Evolutionary conservation across 2,888 invertebrate genomes (phyloP).

Genomic region (Drosophila antonietae): DNA sequence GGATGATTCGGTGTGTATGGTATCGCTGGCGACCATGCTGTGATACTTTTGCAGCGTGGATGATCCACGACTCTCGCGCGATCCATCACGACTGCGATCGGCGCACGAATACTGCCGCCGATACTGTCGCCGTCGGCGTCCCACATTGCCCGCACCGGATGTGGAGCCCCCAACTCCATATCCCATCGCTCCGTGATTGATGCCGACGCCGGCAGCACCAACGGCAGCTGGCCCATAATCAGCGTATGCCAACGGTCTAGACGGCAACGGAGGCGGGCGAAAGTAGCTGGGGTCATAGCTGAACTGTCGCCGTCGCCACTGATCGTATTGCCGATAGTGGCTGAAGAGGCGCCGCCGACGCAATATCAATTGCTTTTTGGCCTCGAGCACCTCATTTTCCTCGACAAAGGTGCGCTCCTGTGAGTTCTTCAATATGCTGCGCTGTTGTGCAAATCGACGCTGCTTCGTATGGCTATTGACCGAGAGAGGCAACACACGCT

Average conservation of each 20-base stretch:
- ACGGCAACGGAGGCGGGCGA: constrained; percentile 76
- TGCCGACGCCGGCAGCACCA: constrained; percentile 47
- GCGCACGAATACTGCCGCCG: constrained; percentile 83
- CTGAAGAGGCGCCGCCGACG: constrained; percentile 83
- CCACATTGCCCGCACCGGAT: constrained; percentile 64
- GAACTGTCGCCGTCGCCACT: constrained; percentile 84
- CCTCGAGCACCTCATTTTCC: constrained; percentile 82
- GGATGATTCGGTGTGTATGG: constrained; percentile 77
- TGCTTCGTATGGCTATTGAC: constrained; percentile 59
- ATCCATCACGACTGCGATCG: constrained; percentile 82
- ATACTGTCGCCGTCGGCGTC: constrained; percentile 82
- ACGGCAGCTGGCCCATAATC: constrained; percentile 57
- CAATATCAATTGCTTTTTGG: constrained; percentile 82
- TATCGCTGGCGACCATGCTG: constrained; percentile 78
- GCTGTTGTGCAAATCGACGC: constrained; percentile 76
- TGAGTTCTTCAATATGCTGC: constrained; percentile 81
- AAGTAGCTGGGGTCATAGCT: constrained; percentile 84
- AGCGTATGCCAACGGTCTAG: constrained; percentile 66
- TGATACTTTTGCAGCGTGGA: constrained; percentile 70
- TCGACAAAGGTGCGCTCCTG: constrained; percentile 78
- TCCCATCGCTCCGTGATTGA: constrained; percentile 34
- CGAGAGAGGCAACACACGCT: constrained; percentile 61
- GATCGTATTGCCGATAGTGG: constrained; percentile 84
- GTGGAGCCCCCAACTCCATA: constrained; percentile 6
- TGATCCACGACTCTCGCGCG: constrained; percentile 83